phyloP scores from a whole-genome alignment of 1,140 invertebrate genomes.

The Hormaphis cornu region DNA sequence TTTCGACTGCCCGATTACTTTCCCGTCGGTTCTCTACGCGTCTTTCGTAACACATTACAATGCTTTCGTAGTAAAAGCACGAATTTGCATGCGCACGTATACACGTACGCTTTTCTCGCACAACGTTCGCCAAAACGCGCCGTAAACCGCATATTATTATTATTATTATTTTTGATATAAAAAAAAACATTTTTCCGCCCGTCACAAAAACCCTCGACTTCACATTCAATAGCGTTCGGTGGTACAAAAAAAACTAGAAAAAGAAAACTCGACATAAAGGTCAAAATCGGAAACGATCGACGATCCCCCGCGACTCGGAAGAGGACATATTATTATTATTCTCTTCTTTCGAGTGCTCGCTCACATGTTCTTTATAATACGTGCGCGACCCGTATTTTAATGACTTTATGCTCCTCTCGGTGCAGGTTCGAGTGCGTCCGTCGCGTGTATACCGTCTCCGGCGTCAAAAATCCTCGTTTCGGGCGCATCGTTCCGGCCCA shows the following conservation, averaged over 20 bases:
- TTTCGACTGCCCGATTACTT: too few species aligned
- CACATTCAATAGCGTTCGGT: not conserved
- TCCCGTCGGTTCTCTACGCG: too few species aligned
- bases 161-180: too few species aligned
- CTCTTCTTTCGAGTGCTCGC: not conserved
- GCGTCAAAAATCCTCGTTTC: constrained; percentile 26
- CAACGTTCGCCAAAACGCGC: too few species aligned
- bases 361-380: too few species aligned
- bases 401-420: constrained; percentile 3
- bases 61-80: too few species aligned
- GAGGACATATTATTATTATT: constrained; percentile 19
- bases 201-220: not conserved
- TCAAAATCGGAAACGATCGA: constrained; percentile 7
- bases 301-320: not conserved
- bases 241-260: not conserved
- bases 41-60: too few species aligned
- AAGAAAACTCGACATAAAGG: too few species aligned
- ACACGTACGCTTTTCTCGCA: too few species aligned
- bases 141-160: too few species aligned
- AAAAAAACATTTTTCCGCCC: not conserved
- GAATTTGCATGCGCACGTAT: too few species aligned
- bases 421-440: not conserved
- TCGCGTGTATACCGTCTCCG: not conserved
- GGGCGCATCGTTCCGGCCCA: constrained; percentile 13
- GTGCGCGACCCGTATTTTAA: not conserved